A percentile compares a stretch with the other conserved stretches of the same genome.
These are phyloP conservation scores for Microcebus jonahi DNA, from an alignment of 2,113 vertebrate species.

Conservation along the genomic window DNA sequence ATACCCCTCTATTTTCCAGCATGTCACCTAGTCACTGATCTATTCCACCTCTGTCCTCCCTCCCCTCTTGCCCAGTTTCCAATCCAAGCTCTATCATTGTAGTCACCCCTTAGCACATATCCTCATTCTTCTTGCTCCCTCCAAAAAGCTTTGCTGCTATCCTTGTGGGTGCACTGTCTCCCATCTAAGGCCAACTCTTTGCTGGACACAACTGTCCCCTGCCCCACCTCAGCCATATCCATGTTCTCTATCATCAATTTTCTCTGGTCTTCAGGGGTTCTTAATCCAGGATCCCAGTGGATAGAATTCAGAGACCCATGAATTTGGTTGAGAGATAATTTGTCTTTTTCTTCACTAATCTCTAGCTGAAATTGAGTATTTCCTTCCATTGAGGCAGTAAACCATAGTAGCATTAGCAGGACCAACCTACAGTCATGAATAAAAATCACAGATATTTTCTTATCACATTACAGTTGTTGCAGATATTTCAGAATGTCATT, in stretches of 20 bases:
- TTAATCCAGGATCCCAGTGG: neutral
- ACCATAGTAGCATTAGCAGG: neutral
- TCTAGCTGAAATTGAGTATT: neutral
- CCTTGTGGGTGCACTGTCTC: neutral
- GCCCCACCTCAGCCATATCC: neutral
- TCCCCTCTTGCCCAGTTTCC: neutral
- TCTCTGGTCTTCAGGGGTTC: neutral
- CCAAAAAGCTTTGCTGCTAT: neutral
- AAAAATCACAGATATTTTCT: neutral
- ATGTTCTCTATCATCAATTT: neutral
- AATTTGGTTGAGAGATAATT: neutral
- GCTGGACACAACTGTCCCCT: neutral
- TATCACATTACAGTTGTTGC: neutral
- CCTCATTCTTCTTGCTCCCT: neutral
- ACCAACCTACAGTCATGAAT: neutral
- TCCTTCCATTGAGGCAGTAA: neutral
- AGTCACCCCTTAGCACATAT: neutral
- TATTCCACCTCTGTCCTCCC: neutral
- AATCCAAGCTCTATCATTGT: neutral
- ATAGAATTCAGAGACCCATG: neutral
- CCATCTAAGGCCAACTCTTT: neutral
- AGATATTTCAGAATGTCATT: neutral
- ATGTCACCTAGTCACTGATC: neutral
- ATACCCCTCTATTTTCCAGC: neutral
- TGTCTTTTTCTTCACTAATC: neutral